phyloP scores from a whole-genome alignment of 1,140 invertebrate genomes.

The Uloborus diversus region DNA sequence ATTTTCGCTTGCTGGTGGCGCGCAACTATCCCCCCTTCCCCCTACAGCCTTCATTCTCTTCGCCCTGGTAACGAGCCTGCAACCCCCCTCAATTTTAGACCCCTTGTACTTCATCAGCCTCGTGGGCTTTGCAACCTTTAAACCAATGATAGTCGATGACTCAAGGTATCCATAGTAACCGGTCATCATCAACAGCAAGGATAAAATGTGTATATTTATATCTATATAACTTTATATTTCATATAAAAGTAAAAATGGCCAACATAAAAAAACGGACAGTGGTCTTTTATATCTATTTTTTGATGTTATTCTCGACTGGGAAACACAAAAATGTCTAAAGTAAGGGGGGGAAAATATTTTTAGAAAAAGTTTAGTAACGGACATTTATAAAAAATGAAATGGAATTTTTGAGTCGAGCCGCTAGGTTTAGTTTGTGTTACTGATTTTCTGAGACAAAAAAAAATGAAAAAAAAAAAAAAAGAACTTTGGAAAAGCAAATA shows the following conservation, averaged over 20 bases:
- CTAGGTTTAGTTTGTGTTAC: too few species aligned
- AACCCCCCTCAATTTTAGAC: constrained; percentile 17
- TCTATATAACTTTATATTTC: not conserved
- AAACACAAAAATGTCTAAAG: not conserved
- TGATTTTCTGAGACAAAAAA: too few species aligned
- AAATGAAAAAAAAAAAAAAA: too few species aligned
- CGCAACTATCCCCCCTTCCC: not conserved
- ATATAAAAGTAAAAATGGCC: not conserved
- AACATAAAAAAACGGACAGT: too few species aligned
- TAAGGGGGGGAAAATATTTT: not conserved
- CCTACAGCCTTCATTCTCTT: constrained; percentile 36
- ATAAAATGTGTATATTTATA: not conserved
- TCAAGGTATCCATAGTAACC: constrained; percentile 35
- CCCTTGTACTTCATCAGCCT: constrained; percentile 17
- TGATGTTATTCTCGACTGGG: not conserved
- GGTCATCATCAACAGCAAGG: constrained; percentile 41
- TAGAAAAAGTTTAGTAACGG: not conserved
- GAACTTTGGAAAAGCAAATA: too few species aligned
- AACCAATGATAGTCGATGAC: constrained; percentile 53
- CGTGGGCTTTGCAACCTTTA: constrained; percentile 50
- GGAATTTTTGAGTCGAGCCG: too few species aligned
- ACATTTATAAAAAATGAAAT: not conserved
- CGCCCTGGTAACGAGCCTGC: constrained; percentile 50
- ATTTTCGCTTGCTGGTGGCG: constrained; percentile 48
- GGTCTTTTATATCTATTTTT: not conserved